Conservation (phyloP, 2,888 invertebrate species). For the Drosophila borealis region DNA sequence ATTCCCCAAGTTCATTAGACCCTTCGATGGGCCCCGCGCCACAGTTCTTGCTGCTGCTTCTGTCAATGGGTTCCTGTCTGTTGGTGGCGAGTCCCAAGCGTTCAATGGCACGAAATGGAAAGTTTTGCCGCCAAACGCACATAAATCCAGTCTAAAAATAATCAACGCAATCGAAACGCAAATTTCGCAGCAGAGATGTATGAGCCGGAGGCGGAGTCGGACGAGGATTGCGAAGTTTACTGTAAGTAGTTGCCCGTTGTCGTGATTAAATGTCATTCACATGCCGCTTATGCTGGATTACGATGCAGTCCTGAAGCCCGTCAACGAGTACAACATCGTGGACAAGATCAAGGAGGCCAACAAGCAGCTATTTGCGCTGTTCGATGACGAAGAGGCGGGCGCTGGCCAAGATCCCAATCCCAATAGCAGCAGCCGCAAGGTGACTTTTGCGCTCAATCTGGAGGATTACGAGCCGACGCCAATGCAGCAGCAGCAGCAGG, state of each 20-base stretch:
- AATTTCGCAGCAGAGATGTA: constrained; percentile 70
- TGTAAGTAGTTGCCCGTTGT: constrained; percentile 75
- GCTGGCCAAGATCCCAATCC: constrained; percentile 7
- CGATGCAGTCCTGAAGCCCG: constrained; percentile 82
- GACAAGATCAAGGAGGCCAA: constrained; percentile 87
- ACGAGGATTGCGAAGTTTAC: constrained; percentile 84
- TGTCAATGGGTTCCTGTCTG: constrained; percentile 23
- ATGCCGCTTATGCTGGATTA: constrained; percentile 67
- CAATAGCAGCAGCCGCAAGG: constrained; percentile 77
- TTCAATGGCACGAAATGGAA: constrained; percentile 71
- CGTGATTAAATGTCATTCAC: constrained; percentile 12
- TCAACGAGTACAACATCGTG: constrained; percentile 86
- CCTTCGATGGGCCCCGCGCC: constrained; percentile 52
- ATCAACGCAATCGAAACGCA: constrained; percentile 27
- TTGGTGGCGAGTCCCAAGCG: constrained; percentile 25
- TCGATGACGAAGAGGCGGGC: constrained; percentile 34
- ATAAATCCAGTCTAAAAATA: constrained; percentile 64
- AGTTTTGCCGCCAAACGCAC: constrained; percentile 45
- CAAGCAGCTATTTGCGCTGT: constrained; percentile 84
- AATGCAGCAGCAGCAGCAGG: constrained; percentile 1
- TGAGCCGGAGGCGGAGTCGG: constrained; percentile 83
- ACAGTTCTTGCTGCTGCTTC: constrained; percentile 15
- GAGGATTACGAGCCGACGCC: constrained; percentile 85
- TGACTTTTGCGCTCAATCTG: constrained; percentile 85
- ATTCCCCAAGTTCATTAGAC: constrained; percentile 71